Evolutionary conservation across 1,140 invertebrate genomes (phyloP).

Genomic region (Drosophila fuyamai): DNA sequence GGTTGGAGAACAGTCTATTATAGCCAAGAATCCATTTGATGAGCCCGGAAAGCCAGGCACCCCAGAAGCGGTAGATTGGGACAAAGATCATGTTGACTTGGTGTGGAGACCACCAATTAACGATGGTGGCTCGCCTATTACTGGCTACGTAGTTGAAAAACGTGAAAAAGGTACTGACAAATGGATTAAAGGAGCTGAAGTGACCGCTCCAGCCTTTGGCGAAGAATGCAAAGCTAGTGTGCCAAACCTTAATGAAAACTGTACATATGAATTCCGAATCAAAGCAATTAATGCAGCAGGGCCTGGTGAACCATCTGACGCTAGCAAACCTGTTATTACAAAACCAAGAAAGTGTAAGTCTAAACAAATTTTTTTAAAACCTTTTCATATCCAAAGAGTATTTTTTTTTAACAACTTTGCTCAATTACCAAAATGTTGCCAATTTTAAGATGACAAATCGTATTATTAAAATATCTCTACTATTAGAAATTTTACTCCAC

Average conservation of each 20-base stretch:
- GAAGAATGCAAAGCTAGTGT: slow-evolving; percentile 93
- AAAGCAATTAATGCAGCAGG: slow-evolving; percentile 98
- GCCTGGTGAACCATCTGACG: slow-evolving; percentile 95
- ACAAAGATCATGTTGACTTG: slow-evolving; percentile 96
- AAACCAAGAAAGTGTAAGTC: slow-evolving; percentile 94
- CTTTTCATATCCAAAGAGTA: too few species aligned
- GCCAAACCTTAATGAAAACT: slow-evolving; percentile 95
- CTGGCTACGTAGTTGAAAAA: slow-evolving; percentile 97
- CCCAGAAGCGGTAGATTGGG: slow-evolving; percentile 96
- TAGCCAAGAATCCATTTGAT: slow-evolving; percentile 99
- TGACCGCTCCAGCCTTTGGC: slow-evolving; percentile 83
- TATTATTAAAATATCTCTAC: too few species aligned
- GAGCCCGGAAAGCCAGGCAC: slow-evolving; percentile 95
- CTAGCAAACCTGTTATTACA: slow-evolving; percentile 95
- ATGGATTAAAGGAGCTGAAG: slow-evolving; percentile 94
- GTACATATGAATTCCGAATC: slow-evolving; percentile 98
- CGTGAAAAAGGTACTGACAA: slow-evolving; percentile 94
- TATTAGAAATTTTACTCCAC: too few species aligned
- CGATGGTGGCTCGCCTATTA: slow-evolving; percentile 97
- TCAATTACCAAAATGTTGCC: too few species aligned
- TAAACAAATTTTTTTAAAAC: too few species aligned
- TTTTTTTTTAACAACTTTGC: too few species aligned
- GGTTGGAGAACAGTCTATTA: slow-evolving; percentile 93
- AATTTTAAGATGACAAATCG: too few species aligned
- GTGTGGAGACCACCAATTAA: slow-evolving; percentile 95